These are phyloP conservation scores for Trachelus stipa DNA, from an alignment of 2,888 invertebrate genomes.

Conservation along the genomic window DNA sequence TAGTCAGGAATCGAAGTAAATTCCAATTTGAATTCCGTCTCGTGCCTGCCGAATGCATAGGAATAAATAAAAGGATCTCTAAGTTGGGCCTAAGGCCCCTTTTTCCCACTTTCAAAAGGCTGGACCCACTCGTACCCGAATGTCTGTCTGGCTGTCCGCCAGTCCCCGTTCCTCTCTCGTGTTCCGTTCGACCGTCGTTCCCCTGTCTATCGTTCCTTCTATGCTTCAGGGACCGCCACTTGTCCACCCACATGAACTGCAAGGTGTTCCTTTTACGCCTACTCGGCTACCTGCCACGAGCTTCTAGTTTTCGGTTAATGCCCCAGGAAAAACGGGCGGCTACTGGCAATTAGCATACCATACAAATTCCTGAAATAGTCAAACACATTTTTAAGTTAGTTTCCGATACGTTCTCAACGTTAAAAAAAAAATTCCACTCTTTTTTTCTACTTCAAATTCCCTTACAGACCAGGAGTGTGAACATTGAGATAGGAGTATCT, in stretches of 20 bases:
- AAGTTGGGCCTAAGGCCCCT: background rate
- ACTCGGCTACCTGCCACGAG: conserved; percentile 19
- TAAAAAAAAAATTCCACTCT: background rate
- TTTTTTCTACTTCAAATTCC: background rate
- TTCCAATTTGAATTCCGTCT: background rate
- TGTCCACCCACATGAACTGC: conserved; percentile 41
- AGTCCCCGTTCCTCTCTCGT: background rate
- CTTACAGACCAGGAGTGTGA: background rate
- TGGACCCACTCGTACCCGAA: conserved; percentile 6
- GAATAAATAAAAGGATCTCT: background rate
- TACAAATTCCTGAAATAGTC: background rate
- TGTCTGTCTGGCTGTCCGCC: background rate
- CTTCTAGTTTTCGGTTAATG: conserved; percentile 22
- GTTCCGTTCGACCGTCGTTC: conserved; percentile 2
- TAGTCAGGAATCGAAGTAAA: background rate
- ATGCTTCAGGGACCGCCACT: conserved; percentile 25
- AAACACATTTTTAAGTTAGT: background rate
- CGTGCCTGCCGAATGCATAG: background rate
- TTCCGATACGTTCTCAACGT: background rate
- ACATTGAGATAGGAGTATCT: background rate
- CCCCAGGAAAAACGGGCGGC: conserved; percentile 15
- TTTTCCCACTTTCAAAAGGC: background rate
- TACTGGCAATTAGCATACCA: conserved; percentile 24
- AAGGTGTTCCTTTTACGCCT: conserved; percentile 36
- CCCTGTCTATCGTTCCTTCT: background rate